Evolutionary conservation across 2,888 invertebrate genomes (phyloP).

Genomic region (Phymatocera aterrima): DNA sequence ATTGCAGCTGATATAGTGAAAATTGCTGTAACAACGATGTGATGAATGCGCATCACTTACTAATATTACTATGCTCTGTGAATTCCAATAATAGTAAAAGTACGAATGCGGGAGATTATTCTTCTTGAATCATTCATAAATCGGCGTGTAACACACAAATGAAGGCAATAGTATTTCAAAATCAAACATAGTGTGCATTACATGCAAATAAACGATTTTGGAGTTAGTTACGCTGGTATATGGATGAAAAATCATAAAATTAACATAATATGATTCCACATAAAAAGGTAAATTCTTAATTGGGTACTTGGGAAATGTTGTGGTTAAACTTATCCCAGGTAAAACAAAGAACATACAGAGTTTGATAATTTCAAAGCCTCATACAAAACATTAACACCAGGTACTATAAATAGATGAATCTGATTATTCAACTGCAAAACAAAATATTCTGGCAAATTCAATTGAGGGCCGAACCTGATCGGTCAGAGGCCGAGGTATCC

Average conservation of each 20-base stretch:
- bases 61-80: not conserved
- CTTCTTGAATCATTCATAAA: not conserved
- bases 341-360: not conserved
- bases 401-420: not conserved
- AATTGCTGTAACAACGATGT: not conserved
- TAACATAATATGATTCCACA: not conserved
- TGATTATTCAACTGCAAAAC: conserved; percentile 8
- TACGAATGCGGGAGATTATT: not conserved
- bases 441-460: conserved; percentile 33
- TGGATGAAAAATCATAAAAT: not conserved
- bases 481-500: conserved; percentile 79
- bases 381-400: conserved; percentile 1
- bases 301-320: not conserved
- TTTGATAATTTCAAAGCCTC: not conserved
- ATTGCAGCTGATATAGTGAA: not conserved
- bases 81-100: not conserved
- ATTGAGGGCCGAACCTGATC: conserved; percentile 69
- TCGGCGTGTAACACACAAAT: not conserved
- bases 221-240: not conserved
- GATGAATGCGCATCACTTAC: not conserved
- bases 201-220: not conserved
- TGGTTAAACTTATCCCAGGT: not conserved
- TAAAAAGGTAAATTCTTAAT: not conserved
- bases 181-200: not conserved
- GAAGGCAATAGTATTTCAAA: not conserved